Conservation (phyloP, 2,797 vertebrate species). For the Triplophysa bombifrons region DNA sequence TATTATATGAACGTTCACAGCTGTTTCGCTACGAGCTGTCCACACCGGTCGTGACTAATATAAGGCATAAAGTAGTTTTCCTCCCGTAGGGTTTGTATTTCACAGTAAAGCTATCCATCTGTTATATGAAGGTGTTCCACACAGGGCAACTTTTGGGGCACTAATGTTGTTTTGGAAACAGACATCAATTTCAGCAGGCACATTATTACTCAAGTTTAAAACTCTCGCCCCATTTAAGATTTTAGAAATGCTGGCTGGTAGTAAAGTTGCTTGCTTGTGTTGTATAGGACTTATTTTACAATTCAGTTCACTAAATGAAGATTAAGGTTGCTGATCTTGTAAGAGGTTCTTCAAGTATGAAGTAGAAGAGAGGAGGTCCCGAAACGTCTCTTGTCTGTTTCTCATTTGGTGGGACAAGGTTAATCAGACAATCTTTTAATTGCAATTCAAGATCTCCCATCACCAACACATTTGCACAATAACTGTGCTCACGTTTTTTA, state of each 20-base stretch:
- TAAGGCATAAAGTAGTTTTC: constrained; percentile 39
- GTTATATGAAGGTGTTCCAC: constrained; percentile 37
- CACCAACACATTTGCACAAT: neutral
- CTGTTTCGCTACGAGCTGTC: constrained; percentile 43
- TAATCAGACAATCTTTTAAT: neutral
- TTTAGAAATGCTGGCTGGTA: neutral
- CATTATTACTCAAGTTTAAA: constrained; percentile 33
- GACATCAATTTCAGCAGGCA: constrained; percentile 31
- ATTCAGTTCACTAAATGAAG: neutral
- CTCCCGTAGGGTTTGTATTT: constrained; percentile 48
- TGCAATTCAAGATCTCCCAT: neutral
- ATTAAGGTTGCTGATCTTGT: neutral
- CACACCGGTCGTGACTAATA: constrained; percentile 41
- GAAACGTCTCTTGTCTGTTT: neutral
- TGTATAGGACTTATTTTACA: neutral
- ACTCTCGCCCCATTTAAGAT: constrained; percentile 21
- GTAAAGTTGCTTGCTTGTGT: neutral
- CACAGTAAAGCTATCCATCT: constrained; percentile 41
- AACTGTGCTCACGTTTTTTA: neutral
- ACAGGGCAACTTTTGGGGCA: constrained; percentile 36
- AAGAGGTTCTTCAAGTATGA: neutral
- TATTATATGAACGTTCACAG: constrained; percentile 18
- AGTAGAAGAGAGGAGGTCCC: neutral
- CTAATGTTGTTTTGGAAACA: constrained; percentile 38
- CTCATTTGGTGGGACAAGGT: neutral